These are phyloP conservation scores for Ptiloglossa arizonensis DNA, from an alignment of 1,140 invertebrate species.

Conservation along the genomic window DNA sequence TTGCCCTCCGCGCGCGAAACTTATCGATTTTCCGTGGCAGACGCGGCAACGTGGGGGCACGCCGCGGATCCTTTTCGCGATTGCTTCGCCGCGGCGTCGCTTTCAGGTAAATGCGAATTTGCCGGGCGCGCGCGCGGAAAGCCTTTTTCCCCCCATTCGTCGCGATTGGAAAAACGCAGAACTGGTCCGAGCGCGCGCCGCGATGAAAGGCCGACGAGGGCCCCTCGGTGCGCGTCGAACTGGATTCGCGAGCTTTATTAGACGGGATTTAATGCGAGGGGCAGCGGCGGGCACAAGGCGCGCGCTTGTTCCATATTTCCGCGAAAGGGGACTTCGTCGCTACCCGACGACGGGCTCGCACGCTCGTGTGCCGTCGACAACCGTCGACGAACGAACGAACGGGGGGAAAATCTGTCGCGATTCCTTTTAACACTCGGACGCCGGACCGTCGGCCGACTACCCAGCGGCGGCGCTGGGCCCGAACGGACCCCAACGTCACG, in stretches of 20 bases:
- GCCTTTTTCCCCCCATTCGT: neutral
- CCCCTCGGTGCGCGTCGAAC: slow-evolving; percentile 20
- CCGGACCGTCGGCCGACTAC: too few species aligned
- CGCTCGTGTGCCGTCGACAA: slow-evolving; percentile 18
- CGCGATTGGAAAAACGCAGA: slow-evolving; percentile 24
- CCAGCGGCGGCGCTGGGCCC: neutral
- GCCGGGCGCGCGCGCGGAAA: neutral
- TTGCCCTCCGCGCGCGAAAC: neutral
- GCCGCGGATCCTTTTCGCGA: slow-evolving; percentile 8
- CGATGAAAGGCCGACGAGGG: slow-evolving; percentile 40
- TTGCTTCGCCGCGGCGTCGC: slow-evolving; percentile 19
- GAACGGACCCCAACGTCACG: too few species aligned
- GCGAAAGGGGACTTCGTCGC: neutral
- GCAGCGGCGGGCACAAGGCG: slow-evolving; percentile 18
- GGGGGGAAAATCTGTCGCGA: slow-evolving; percentile 27
- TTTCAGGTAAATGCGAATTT: slow-evolving; percentile 32
- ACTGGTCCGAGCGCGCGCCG: neutral
- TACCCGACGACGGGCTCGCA: too few species aligned
- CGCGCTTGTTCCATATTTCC: slow-evolving; percentile 44
- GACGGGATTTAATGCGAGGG: slow-evolving; percentile 15
- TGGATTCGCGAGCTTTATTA: slow-evolving; percentile 45
- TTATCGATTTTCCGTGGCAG: slow-evolving; percentile 22
- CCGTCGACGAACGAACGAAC: slow-evolving; percentile 22
- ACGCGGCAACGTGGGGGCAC: neutral
- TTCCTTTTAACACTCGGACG: slow-evolving; percentile 36